These are phyloP conservation scores for Notoglanidium macrostoma DNA, from an alignment of 2,797 vertebrate species.

Conservation along the genomic window DNA sequence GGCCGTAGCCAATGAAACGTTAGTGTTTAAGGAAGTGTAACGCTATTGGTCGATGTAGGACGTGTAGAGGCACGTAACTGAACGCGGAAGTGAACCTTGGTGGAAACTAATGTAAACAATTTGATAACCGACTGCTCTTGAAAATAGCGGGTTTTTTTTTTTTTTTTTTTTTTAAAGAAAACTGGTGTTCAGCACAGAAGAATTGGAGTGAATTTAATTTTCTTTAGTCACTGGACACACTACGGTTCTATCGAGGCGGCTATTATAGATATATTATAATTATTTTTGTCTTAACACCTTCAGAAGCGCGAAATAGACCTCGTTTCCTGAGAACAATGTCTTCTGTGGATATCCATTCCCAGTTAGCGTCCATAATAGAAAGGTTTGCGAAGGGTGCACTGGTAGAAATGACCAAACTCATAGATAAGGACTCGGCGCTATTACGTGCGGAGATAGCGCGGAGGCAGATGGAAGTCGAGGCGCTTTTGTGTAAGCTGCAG, in stretches of 20 bases:
- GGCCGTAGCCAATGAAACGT: background rate
- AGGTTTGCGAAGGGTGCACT: conserved; percentile 56
- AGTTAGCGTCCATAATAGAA: conserved; percentile 56
- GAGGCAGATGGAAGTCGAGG: conserved; percentile 57
- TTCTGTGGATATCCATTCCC: conserved; percentile 53
- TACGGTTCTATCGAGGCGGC: background rate
- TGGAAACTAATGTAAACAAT: conserved; percentile 53
- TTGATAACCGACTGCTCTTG: background rate
- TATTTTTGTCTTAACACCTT: background rate
- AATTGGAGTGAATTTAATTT: background rate
- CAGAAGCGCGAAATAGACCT: background rate
- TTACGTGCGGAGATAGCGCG: conserved; percentile 56
- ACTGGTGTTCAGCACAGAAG: too few relatives aligned
- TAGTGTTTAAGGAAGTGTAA: conserved; percentile 7
- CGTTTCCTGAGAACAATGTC: conserved; percentile 43
- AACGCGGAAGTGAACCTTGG: conserved; percentile 30
- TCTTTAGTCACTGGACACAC: background rate
- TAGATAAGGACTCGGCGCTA: conserved; percentile 50
- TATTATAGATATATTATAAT: background rate
- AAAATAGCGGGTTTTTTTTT: background rate
- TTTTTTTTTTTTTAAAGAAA: too few relatives aligned
- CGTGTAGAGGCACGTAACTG: conserved; percentile 6
- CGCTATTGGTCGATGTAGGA: conserved; percentile 22
- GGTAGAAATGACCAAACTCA: conserved; percentile 53
- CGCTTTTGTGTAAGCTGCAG: conserved; percentile 55